These are phyloP conservation scores for Entomyzon cyanotis DNA, from an alignment of 2,113 vertebrate species.

Conservation along the genomic window DNA sequence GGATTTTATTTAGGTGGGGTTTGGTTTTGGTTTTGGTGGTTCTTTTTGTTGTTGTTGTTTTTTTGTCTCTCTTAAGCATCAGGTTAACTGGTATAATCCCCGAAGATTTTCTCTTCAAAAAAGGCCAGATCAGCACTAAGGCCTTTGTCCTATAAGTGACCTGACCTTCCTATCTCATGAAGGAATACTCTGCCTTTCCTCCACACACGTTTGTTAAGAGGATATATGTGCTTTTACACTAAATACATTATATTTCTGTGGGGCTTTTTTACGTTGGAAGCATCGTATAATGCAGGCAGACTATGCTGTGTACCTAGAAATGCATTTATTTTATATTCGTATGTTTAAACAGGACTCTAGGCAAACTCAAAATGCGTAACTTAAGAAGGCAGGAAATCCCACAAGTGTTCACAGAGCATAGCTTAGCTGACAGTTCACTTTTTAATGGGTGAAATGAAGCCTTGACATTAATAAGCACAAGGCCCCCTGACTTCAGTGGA, in stretches of 20 bases:
- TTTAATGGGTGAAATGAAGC: constrained; percentile 56
- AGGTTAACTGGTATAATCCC: neutral
- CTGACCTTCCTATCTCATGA: neutral
- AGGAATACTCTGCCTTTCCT: neutral
- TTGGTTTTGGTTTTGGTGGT: neutral
- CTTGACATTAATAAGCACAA: constrained; percentile 49
- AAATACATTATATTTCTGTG: neutral
- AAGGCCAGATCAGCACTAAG: neutral
- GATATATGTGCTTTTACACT: neutral
- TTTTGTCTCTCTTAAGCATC: neutral
- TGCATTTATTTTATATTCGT: neutral
- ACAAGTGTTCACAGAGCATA: constrained; percentile 14
- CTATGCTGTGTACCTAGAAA: neutral
- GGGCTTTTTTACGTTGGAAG: neutral
- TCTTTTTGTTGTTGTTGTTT: neutral
- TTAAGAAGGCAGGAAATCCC: constrained; percentile 57
- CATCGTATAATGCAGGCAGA: neutral
- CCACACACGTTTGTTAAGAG: neutral
- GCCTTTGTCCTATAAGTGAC: neutral
- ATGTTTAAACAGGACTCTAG: neutral
- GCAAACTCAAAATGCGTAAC: constrained; percentile 12
- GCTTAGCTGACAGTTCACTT: constrained; percentile 47
- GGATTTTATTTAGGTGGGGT: neutral
- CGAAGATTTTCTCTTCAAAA: neutral
- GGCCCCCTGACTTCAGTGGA: constrained; percentile 28